These are phyloP conservation scores for Piprites chloris DNA, from an alignment of 2,113 vertebrate species.

Conservation along the genomic window DNA sequence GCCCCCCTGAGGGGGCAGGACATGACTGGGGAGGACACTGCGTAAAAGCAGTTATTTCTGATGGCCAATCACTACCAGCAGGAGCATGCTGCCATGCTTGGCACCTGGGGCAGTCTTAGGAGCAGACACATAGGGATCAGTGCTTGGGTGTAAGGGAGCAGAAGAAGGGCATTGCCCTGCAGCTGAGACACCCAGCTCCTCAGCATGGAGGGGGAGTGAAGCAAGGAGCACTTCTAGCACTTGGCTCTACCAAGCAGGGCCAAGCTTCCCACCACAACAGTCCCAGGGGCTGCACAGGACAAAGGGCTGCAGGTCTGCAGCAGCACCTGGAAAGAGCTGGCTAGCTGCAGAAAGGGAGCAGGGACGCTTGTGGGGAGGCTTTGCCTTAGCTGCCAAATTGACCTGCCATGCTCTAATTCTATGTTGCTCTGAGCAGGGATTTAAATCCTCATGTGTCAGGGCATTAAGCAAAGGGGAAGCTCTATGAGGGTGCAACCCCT, in stretches of 20 bases:
- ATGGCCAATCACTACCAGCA: not conserved
- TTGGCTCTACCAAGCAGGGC: not conserved
- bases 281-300: not conserved
- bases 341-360: not conserved
- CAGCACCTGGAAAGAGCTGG: not conserved
- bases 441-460: rapidly evolving
- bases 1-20: not conserved
- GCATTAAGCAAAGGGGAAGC: not conserved
- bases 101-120: not conserved
- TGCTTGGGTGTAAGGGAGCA: not conserved
- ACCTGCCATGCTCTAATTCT: not conserved
- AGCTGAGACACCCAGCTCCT: not conserved
- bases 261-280: not conserved
- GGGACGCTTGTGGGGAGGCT: not conserved
- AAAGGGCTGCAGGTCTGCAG: not conserved
- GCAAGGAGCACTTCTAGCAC: not conserved
- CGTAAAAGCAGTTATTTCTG: not conserved
- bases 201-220: not conserved
- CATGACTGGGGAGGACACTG: not conserved
- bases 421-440: not conserved
- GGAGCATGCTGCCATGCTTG: not conserved
- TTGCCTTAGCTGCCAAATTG: not conserved
- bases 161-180: not conserved
- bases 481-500: not conserved
- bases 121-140: not conserved